Percentiles rank a stretch among this genome's conserved stretches.
Conservation (phyloP, 2,797 vertebrate species). For the Halcyon chelicuti region DNA sequence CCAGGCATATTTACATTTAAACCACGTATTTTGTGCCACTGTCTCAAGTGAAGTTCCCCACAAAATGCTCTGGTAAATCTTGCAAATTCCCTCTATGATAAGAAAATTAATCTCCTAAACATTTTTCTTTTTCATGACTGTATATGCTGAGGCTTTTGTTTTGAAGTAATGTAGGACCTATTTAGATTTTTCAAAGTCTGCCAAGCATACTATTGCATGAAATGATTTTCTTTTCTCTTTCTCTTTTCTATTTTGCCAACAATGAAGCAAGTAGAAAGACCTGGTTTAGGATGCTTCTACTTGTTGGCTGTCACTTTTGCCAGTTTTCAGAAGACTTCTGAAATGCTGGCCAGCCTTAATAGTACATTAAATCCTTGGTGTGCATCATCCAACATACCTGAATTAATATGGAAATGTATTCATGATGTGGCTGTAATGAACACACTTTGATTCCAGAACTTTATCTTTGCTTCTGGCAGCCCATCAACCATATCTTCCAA, state of each 20-base stretch:
- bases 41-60: background rate
- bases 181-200: constrained; percentile 31
- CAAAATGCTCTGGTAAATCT: background rate
- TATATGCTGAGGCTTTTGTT: background rate
- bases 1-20: background rate
- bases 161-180: background rate
- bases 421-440: background rate
- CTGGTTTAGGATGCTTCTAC: background rate
- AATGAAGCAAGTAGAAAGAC: background rate
- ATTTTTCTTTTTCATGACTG: background rate
- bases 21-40: background rate
- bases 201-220: background rate
- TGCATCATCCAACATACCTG: constrained; percentile 4
- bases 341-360: constrained; percentile 35
- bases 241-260: constrained; percentile 5
- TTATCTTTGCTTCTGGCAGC: constrained; percentile 36
- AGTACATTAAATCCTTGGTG: background rate
- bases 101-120: constrained; percentile 18
- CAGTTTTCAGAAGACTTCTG: constrained; percentile 5
- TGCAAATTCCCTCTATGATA: background rate
- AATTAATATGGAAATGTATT: constrained; percentile 43
- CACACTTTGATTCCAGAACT: constrained; percentile 13
- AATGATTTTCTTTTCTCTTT: constrained; percentile 24
- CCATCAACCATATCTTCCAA: background rate
- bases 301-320: background rate